Conservation (phyloP, 2,797 vertebrate species). For the Meriones psammophilus region DNA sequence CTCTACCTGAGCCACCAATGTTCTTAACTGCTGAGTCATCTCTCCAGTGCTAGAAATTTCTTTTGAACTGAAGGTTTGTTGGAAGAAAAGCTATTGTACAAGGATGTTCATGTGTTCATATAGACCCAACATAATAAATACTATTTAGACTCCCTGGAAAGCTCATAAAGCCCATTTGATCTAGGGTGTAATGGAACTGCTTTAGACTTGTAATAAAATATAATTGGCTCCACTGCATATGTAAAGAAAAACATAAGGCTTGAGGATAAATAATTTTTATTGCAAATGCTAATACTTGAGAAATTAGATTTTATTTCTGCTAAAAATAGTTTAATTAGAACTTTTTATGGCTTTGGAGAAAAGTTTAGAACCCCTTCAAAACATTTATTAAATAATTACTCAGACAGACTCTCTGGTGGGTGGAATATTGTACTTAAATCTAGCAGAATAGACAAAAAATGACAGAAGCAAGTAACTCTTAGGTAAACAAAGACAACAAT, state of each 20-base stretch:
- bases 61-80: slow-evolving; percentile 58
- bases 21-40: neutral
- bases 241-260: slow-evolving; percentile 60
- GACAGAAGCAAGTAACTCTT: neutral
- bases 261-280: slow-evolving; percentile 68
- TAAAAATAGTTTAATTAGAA: slow-evolving; percentile 67
- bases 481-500: neutral
- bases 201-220: slow-evolving; percentile 74
- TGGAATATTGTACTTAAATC: neutral
- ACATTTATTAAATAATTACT: slow-evolving; percentile 56
- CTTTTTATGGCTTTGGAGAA: slow-evolving; percentile 36
- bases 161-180: slow-evolving; percentile 66
- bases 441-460: neutral
- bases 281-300: slow-evolving; percentile 67
- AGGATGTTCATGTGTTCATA: slow-evolving; percentile 28
- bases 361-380: slow-evolving; percentile 35
- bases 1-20: neutral
- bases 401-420: neutral
- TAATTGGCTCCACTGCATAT: slow-evolving; percentile 66
- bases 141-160: slow-evolving; percentile 66
- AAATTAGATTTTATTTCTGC: slow-evolving; percentile 71
- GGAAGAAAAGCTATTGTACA: slow-evolving; percentile 53
- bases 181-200: slow-evolving; percentile 51
- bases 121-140: slow-evolving; percentile 66
- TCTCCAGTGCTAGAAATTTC: neutral